Evolutionary conservation across 2,888 invertebrate genomes (phyloP), one percentile per base, ranked within the genome.

Genomic region (Agonopterix alstromeriana): DNA sequence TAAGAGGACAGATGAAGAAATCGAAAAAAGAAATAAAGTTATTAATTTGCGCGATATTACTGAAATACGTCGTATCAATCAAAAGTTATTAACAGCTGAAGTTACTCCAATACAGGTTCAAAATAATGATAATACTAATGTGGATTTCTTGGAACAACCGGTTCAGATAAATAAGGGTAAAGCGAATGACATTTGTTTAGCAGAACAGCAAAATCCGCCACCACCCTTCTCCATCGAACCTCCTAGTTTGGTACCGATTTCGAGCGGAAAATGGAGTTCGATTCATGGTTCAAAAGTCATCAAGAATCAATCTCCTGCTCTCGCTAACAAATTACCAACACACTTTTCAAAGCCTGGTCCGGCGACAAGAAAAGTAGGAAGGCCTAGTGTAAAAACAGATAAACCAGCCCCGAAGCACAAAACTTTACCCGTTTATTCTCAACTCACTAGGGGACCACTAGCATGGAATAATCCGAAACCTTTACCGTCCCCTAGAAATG

Each of bases 11-110:
- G 36, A 40, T 9, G 5, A 52, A 12, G 46, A 50, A 42, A 51
- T 57, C 5, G 12, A 17, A 46, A 74, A 78, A 50, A 72, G 81
- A 57, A 74, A 70, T 36, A 81, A 70, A 65, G 58, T 71, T 14
- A 77, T 82, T 43, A 73, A 71, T 49, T 61, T 83, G 35, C 80
- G 81, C 8, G 72, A 83, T 54, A 77, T 79, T 52, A 61, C 70
- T 1, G 65, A 79, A 56, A 70, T 82, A 40, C 70, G 81, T 11
- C 67, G 70, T 10, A 67, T 76, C 10, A 84, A 86, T 53, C 75
- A 83, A 60, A 65, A 67, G n/a, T 60, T 86, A 45, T 62, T 77
- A 2, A 78, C 76, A 11, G 83, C 80, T 1, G 78, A 83, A 68
- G 76, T 85, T 0, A 67, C 76, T 5, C 84, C 86, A 1, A 71